These are phyloP conservation scores for Stomorhina lunata DNA, from an alignment of 2,888 invertebrate species.

Conservation along the genomic window DNA sequence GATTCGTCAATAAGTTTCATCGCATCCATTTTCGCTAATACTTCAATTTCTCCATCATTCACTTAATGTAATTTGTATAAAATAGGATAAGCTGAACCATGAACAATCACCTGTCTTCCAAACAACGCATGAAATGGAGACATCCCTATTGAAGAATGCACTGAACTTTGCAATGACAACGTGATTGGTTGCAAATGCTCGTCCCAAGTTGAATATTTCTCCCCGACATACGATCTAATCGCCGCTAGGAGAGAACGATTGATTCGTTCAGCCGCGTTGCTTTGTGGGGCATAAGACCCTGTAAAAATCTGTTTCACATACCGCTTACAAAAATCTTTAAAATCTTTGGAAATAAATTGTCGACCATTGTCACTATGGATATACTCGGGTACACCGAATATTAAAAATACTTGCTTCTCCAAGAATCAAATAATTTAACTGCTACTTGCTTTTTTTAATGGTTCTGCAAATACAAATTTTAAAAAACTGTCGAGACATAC, in stretches of 20 bases:
- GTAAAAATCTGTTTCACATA: background rate
- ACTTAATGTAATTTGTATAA: background rate
- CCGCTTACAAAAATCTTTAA: background rate
- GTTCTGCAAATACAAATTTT: background rate
- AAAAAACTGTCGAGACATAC: background rate
- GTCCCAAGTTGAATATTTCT: background rate
- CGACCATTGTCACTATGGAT: slow-evolving; percentile 1
- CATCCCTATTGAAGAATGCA: background rate
- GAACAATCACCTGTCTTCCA: background rate
- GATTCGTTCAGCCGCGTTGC: no score
- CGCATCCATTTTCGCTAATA: no score
- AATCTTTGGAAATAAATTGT: background rate
- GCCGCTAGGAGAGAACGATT: background rate
- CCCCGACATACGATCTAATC: background rate
- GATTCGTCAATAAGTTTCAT: background rate
- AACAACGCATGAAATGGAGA: background rate
- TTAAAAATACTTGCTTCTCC: no score
- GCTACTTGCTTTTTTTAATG: background rate
- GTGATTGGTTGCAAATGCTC: background rate
- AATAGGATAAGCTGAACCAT: background rate
- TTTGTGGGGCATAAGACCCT: background rate
- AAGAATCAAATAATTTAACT: background rate
- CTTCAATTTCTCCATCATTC: background rate
- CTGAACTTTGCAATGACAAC: background rate
- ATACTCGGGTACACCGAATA: background rate